Conservation (phyloP, 2,888 invertebrate species). For the Carpatolechia fugitivella region DNA sequence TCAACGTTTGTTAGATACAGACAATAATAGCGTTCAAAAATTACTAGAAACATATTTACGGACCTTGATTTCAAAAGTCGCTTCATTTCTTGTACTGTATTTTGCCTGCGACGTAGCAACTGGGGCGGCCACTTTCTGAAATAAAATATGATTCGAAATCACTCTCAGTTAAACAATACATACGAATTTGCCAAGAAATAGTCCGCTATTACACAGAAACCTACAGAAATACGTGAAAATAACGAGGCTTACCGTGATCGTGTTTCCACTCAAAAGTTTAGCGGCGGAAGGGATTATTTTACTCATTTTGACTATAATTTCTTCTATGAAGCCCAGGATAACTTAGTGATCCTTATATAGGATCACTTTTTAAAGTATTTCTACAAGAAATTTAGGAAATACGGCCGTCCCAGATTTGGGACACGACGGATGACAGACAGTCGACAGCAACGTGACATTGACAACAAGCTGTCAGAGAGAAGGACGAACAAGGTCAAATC, state of each 20-base stretch:
- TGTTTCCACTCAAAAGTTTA: conserved; percentile 55
- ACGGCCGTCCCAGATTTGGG: neutral
- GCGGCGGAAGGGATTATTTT: conserved; percentile 60
- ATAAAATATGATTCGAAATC: conserved; percentile 23
- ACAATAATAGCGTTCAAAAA: neutral
- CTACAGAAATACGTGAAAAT: conserved; percentile 19
- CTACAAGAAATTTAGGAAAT: neutral
- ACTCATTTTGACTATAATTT: conserved; percentile 59
- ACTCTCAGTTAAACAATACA: conserved; percentile 3
- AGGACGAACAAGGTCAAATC: conserved; percentile 8
- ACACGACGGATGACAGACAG: neutral
- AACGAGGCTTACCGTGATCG: conserved; percentile 48
- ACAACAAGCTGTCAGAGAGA: neutral
- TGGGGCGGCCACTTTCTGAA: conserved; percentile 63
- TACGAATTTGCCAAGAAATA: conserved; percentile 6
- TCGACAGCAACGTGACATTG: conserved; percentile 2
- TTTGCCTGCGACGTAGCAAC: conserved; percentile 65
- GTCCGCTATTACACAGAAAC: conserved; percentile 5
- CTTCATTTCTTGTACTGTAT: conserved; percentile 80
- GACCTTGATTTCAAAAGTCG: conserved; percentile 81
- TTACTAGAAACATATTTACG: neutral
- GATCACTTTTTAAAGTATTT: conserved; percentile 36
- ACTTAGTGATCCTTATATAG: conserved; percentile 41
- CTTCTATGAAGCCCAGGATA: conserved; percentile 62
- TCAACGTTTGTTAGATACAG: neutral